Evolutionary conservation across 1,140 invertebrate genomes (phyloP), one percentile per base, ranked within the genome.

Genomic region (Liolophura sinensis): DNA sequence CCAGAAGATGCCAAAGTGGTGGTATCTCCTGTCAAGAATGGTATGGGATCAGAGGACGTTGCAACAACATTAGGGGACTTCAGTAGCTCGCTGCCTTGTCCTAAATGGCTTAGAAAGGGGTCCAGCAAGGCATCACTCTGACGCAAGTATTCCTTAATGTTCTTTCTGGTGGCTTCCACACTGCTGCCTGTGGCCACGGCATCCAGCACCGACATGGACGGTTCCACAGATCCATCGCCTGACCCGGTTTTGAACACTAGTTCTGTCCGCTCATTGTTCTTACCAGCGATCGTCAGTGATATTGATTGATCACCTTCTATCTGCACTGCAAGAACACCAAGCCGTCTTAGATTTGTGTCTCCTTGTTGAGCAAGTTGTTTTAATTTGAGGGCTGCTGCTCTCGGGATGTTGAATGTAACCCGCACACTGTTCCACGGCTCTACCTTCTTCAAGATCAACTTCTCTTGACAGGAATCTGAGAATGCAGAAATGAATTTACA

Each of bases 341-440:
- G 89, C 78, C 94, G 91, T 59, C 92, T 89, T 72, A 98, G 88
- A 72, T 92, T 91, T 64, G 90, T 87, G 80, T 93, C 93, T 72
- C 95, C 93, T 82, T 93, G 91, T 80, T 93, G 91, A 67, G 95
- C 95, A 78, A 98, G 87, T 81, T 93, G 92, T 77, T 94, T 89
- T 77, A 98, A 87, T 73, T 93, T 89, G 74, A 91, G 85, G 73
- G 95, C 96, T 79, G 96, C 96, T 85, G 97, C 95, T 82, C 92
- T 90, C 72, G 95, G 95, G 86, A 98, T 94, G 78, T 94, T 95
- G 87, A 98, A 92, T 85, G 95, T 97, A 82, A 98, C 94, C 85
- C 93, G 91, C 73, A 98, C 95, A 79, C 94, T 95, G 87, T 97
- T 96, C 95, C 95, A 97, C 88, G 95, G 95, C 89, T 98, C 95